These are phyloP conservation scores for Trachelus troglodyta DNA, from an alignment of 2,888 invertebrate species.

Conservation along the genomic window DNA sequence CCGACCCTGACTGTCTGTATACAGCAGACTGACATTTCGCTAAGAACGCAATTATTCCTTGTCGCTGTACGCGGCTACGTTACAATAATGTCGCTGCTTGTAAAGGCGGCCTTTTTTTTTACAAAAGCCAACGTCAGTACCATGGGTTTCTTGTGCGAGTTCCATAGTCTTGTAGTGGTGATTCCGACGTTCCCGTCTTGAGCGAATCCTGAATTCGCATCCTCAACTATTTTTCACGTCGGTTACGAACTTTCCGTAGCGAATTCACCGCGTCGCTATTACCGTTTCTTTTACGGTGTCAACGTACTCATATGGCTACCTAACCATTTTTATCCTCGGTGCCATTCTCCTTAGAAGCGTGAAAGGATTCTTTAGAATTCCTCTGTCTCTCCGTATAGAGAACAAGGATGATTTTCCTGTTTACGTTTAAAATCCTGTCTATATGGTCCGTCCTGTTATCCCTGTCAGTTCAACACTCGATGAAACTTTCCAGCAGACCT, in stretches of 20 bases:
- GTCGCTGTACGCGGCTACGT: neutral
- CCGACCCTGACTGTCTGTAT: neutral
- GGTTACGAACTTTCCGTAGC: constrained; percentile 34
- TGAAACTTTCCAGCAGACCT: neutral
- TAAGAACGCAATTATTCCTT: neutral
- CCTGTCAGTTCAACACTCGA: neutral
- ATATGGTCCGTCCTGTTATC: neutral
- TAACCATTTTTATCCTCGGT: neutral
- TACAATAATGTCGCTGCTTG: constrained; percentile 3
- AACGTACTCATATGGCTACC: neutral
- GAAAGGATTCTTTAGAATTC: neutral
- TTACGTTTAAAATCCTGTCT: neutral
- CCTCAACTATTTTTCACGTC: neutral
- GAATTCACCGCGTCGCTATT: constrained; percentile 45
- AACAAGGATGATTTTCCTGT: neutral
- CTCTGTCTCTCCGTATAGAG: neutral
- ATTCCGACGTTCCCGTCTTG: neutral
- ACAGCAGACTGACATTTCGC: neutral
- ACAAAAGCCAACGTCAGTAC: constrained; percentile 22
- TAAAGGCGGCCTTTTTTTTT: constrained; percentile 2
- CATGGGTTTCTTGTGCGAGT: constrained; percentile 37
- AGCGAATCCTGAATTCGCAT: neutral
- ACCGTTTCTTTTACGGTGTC: constrained; percentile 39
- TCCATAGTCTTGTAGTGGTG: constrained; percentile 30
- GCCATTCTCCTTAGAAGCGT: neutral